Conservation (phyloP, 2,113 vertebrate species). For the Ptilonorhynchus violaceus region DNA sequence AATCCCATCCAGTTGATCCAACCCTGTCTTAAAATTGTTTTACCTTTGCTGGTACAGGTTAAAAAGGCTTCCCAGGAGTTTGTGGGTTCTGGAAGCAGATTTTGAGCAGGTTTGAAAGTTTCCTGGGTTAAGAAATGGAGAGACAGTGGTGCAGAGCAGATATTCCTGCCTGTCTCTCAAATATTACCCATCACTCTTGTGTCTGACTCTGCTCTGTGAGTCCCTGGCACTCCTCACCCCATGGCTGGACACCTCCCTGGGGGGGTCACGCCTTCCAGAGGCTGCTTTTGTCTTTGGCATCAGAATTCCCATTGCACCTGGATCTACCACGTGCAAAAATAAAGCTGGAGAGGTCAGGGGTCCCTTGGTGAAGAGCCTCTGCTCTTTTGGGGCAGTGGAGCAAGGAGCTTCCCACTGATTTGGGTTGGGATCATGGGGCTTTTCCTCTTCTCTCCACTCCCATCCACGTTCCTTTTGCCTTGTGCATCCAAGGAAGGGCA, state of each 20-base stretch:
- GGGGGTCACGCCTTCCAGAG: neutral
- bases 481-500: neutral
- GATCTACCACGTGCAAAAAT: fast-evolving
- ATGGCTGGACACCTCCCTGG: neutral
- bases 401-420: neutral
- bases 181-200: fast-evolving
- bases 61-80: neutral
- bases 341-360: neutral
- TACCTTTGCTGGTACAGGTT: fast-evolving
- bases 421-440: neutral
- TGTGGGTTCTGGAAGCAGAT: neutral
- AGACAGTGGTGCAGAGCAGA: neutral
- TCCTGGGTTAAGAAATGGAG: neutral
- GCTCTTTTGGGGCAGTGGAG: neutral
- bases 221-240: neutral
- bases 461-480: neutral
- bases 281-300: neutral
- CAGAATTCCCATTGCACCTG: fast-evolving
- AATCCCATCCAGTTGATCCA: neutral
- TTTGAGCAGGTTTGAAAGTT: neutral
- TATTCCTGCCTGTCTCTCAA: neutral
- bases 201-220: neutral
- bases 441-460: neutral
- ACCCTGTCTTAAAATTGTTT: neutral
- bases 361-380: fast-evolving